Evolutionary conservation across 2,113 vertebrate species (phyloP).

Genomic region (Pungitius pungitius): DNA sequence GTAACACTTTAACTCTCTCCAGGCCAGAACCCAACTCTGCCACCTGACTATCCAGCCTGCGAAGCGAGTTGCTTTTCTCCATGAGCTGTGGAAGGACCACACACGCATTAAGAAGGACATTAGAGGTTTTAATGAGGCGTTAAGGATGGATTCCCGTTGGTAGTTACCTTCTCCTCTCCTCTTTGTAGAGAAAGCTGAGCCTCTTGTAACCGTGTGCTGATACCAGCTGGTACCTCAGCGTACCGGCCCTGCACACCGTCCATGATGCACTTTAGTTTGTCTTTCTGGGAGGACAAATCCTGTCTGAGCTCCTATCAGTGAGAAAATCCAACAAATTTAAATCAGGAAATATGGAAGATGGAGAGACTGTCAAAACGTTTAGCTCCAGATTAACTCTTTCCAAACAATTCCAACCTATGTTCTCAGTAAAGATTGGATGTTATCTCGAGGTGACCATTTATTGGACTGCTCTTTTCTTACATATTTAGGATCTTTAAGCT

Average conservation of each 20-base stretch:
- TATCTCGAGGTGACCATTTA: not conserved
- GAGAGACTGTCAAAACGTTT: not conserved
- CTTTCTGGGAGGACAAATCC: constrained; percentile 77
- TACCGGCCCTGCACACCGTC: constrained; percentile 79
- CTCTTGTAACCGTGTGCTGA: constrained; percentile 77
- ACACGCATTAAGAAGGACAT: constrained; percentile 5
- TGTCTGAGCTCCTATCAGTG: constrained; percentile 81
- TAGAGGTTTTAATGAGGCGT: not conserved
- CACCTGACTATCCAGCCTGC: constrained; percentile 79
- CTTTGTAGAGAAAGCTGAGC: constrained; percentile 80
- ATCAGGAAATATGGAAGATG: not conserved
- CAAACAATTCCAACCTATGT: not conserved
- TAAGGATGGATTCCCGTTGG: not conserved
- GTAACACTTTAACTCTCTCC: constrained; percentile 80
- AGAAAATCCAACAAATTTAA: not conserved
- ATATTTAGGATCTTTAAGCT: not conserved
- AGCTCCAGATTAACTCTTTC: not conserved
- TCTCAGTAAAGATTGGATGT: not conserved
- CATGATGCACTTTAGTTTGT: constrained; percentile 79
- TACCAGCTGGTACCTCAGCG: constrained; percentile 82
- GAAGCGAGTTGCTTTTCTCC: constrained; percentile 76
- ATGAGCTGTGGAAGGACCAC: constrained; percentile 74
- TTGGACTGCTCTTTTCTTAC: not conserved
- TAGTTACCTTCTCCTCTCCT: constrained; percentile 86
- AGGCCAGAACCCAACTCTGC: constrained; percentile 81